Evolutionary conservation across 2,113 vertebrate genomes (phyloP).

Genomic region (Rhodinocichla rosea): DNA sequence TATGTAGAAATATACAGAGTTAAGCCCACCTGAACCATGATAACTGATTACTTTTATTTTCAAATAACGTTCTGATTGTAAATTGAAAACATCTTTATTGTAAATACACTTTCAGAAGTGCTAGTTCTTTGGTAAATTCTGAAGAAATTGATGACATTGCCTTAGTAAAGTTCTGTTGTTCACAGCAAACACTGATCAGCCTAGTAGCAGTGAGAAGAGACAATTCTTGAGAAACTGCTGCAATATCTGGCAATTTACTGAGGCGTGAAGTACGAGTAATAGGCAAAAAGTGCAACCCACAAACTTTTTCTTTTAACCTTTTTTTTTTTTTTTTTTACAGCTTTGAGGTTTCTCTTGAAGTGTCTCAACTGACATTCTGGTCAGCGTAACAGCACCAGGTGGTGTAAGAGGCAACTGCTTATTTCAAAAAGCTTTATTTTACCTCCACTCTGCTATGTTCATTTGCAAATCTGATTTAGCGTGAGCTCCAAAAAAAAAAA

Average conservation of each 20-base stretch:
- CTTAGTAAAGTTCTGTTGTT: neutral
- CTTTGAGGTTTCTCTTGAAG: neutral
- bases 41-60: neutral
- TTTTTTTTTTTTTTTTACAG: fast-evolving
- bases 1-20: neutral
- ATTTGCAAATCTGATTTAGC: neutral
- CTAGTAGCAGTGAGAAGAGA: neutral
- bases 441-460: neutral
- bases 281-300: neutral
- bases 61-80: neutral
- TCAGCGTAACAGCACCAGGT: neutral
- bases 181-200: neutral
- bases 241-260: neutral
- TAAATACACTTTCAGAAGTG: neutral
- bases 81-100: neutral
- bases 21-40: neutral
- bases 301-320: neutral
- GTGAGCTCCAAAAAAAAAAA: neutral
- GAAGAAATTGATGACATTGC: neutral
- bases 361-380: neutral
- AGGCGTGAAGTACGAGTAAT: neutral
- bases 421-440: neutral
- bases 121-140: neutral
- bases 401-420: neutral
- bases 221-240: neutral